Percentiles rank a stretch among this genome's conserved stretches.
Evolutionary conservation across 2,797 vertebrate species (phyloP).

Genomic region (Danio jaintianensis): DNA sequence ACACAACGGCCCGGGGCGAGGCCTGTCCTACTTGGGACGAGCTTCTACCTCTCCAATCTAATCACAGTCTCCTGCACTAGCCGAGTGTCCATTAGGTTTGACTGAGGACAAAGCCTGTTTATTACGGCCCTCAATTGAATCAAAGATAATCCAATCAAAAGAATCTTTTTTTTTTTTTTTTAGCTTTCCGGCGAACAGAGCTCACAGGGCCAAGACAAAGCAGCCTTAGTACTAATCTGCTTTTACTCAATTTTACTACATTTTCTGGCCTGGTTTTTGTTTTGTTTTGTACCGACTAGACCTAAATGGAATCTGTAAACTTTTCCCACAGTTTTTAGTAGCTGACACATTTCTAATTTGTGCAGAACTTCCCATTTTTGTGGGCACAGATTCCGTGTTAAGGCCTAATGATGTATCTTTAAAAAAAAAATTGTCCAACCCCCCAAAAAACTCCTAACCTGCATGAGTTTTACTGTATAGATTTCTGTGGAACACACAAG

Average conservation of each 20-base stretch:
- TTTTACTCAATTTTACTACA: constrained; percentile 20
- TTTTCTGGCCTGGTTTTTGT: neutral
- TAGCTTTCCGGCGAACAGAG: constrained; percentile 7
- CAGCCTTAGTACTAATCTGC: neutral
- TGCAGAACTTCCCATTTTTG: neutral
- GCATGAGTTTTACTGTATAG: neutral
- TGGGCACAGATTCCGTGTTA: neutral
- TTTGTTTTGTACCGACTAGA: constrained; percentile 3
- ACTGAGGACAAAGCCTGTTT: constrained; percentile 52
- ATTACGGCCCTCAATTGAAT: constrained; percentile 58
- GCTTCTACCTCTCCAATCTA: constrained; percentile 19
- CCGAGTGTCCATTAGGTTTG: constrained; percentile 53
- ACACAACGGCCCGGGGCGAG: neutral
- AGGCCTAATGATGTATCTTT: neutral
- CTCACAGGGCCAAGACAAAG: constrained; percentile 9
- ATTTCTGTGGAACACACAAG: neutral
- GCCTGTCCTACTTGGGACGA: constrained; percentile 24
- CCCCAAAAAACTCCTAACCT: neutral
- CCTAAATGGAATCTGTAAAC: neutral
- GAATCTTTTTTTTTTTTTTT: constrained; percentile 30
- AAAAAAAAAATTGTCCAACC: neutral
- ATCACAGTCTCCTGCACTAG: constrained; percentile 38
- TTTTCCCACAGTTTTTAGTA: neutral
- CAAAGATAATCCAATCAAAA: constrained; percentile 52
- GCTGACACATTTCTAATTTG: neutral